A percentile compares a stretch with the other conserved stretches of the same genome.
Evolutionary conservation across 2,113 vertebrate species (phyloP).

Genomic region (Mohoua ochrocephala): DNA sequence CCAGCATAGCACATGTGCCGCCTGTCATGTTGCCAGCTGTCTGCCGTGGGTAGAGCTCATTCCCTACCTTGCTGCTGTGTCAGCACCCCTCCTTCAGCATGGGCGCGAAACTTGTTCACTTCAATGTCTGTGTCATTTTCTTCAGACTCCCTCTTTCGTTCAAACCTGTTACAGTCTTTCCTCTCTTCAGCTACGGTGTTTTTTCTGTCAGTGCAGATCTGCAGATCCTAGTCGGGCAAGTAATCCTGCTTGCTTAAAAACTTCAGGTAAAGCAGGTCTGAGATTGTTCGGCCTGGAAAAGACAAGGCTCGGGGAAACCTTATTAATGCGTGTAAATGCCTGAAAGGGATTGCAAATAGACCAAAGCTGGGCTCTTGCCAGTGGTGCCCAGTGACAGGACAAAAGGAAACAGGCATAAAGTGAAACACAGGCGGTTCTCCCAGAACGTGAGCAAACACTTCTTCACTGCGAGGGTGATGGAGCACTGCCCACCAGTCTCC

Average conservation of each 20-base stretch:
- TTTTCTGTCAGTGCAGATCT: neutral
- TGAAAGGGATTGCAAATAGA: neutral
- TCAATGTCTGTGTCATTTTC: rapidly evolving
- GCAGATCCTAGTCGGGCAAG: neutral
- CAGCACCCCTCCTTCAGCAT: neutral
- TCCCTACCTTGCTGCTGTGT: rapidly evolving
- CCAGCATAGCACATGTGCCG: rapidly evolving
- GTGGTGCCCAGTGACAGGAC: neutral
- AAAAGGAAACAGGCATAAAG: rapidly evolving
- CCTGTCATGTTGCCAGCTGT: rapidly evolving
- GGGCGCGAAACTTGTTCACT: rapidly evolving
- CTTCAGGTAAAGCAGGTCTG: neutral
- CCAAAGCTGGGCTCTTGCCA: neutral
- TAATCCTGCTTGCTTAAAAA: neutral
- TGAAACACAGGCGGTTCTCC: neutral
- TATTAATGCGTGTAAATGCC: rapidly evolving
- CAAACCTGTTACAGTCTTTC: neutral
- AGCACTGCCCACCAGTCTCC: neutral
- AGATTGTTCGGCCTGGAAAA: neutral
- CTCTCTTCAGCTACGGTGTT: rapidly evolving
- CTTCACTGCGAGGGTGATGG: rapidly evolving
- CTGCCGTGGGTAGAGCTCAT: too few relatives aligned
- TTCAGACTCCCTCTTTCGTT: neutral
- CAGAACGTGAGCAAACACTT: neutral
- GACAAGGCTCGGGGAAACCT: rapidly evolving